Percentiles rank a stretch among this genome's conserved stretches.
phyloP scores from a whole-genome alignment of 2,113 vertebrate species.

The Synodontis membranacea region DNA sequence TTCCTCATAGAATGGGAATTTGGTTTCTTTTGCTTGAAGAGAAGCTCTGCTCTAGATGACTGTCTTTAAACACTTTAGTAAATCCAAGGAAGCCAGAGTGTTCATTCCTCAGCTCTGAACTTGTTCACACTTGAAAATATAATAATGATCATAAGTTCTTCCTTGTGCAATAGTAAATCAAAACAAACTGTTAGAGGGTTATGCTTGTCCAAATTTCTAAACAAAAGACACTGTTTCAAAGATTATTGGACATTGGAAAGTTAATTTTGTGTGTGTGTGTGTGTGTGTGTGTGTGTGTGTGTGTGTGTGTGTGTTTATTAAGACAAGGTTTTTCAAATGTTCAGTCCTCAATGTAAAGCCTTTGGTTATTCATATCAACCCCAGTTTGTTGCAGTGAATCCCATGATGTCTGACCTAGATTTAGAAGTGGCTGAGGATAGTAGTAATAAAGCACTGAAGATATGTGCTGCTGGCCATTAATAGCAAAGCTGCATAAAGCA shows the following conservation, averaged over 20 bases:
- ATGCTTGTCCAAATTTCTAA: slow-evolving; percentile 1
- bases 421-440: slow-evolving; percentile 18
- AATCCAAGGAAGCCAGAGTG: background rate
- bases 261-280: background rate
- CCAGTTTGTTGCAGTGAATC: slow-evolving; percentile 49
- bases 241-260: background rate
- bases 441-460: slow-evolving; percentile 31
- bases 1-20: background rate
- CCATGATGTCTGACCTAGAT: slow-evolving; percentile 61
- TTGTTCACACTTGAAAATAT: slow-evolving; percentile 14
- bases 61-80: background rate
- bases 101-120: background rate
- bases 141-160: background rate
- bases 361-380: slow-evolving; percentile 34
- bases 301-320: background rate
- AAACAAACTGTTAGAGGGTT: background rate
- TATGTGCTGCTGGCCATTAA: slow-evolving; percentile 15
- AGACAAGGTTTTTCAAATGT: background rate
- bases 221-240: background rate
- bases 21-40: background rate
- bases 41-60: background rate
- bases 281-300: background rate
- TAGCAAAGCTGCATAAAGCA: slow-evolving; percentile 33
- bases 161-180: background rate
- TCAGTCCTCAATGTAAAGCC: background rate